Evolutionary conservation across 2,797 vertebrate species (phyloP).

Genomic region (Enteromius unitaeniatus): DNA sequence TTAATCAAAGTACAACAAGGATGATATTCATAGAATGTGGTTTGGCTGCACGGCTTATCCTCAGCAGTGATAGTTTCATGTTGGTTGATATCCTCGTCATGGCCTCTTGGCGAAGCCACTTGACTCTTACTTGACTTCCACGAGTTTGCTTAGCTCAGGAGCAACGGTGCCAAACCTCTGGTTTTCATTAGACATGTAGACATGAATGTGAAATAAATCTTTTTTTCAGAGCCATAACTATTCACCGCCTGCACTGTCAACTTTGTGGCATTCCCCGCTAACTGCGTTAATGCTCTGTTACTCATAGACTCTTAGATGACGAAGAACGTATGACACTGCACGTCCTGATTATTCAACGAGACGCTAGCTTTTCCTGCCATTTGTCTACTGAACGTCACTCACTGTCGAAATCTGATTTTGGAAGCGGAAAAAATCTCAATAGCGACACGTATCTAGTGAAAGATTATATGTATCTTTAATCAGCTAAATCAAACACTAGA

Average conservation of each 20-base stretch:
- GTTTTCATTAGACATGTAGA: conserved; percentile 46
- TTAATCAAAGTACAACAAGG: conserved; percentile 36
- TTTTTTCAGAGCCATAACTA: conserved; percentile 41
- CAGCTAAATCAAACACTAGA: too few relatives aligned
- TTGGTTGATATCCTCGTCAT: conserved; percentile 41
- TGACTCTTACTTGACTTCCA: conserved; percentile 51
- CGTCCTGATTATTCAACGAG: conserved; percentile 56
- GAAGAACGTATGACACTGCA: conserved; percentile 54
- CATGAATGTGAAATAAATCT: conserved; percentile 45
- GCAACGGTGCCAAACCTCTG: conserved; percentile 44
- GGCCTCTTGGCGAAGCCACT: conserved; percentile 37
- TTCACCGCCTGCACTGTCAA: conserved; percentile 33
- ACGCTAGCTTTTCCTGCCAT: conserved; percentile 57
- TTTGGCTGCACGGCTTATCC: conserved; percentile 37
- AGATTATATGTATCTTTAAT: too few relatives aligned
- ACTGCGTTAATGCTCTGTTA: conserved; percentile 38
- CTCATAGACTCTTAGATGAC: conserved; percentile 48
- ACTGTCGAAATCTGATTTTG: conserved; percentile 46
- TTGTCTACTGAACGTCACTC: conserved; percentile 53
- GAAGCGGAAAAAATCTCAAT: conserved; percentile 41
- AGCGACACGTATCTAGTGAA: conserved; percentile 11
- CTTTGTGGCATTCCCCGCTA: conserved; percentile 27
- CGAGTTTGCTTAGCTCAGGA: conserved; percentile 44
- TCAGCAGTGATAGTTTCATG: conserved; percentile 41
- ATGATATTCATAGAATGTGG: conserved; percentile 49